phyloP scores from a whole-genome alignment of 2,888 invertebrate species.

The Hirudinaria manillensis region DNA sequence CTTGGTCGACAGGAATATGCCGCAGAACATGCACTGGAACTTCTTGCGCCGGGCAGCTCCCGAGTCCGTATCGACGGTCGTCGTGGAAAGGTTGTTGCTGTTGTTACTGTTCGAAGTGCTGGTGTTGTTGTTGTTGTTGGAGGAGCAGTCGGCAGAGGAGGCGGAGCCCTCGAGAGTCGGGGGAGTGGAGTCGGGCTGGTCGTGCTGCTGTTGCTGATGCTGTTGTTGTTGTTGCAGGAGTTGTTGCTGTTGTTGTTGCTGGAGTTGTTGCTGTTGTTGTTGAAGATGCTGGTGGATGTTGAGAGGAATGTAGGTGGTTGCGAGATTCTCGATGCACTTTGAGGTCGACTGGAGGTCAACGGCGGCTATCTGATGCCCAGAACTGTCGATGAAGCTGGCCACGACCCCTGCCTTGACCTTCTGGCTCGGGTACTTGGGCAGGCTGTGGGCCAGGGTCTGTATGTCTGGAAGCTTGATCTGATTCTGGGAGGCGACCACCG shows the following conservation, averaged over 20 bases:
- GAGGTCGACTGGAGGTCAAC: conserved; percentile 26
- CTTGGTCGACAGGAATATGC: conserved; percentile 41
- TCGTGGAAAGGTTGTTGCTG: not conserved
- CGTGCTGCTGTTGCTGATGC: conserved; percentile 20
- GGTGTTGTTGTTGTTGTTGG: not conserved
- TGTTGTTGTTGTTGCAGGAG: conserved; percentile 21
- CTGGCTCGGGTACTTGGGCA: conserved; percentile 33
- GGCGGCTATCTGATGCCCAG: conserved; percentile 26
- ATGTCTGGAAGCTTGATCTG: conserved; percentile 37
- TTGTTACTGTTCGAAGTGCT: not conserved
- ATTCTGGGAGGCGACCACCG: conserved; percentile 24
- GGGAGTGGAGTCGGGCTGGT: conserved; percentile 15
- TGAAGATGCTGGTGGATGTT: conserved; percentile 24
- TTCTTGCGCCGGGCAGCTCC: conserved; percentile 36
- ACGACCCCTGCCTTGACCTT: conserved; percentile 20
- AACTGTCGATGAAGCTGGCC: conserved; percentile 30
- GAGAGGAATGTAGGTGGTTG: conserved; percentile 27
- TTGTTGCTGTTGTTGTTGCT: conserved; percentile 21
- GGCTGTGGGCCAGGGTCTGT: conserved; percentile 35
- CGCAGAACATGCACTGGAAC: conserved; percentile 42
- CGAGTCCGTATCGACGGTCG: conserved; percentile 20
- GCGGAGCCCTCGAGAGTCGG: conserved; percentile 16
- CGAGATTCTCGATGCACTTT: conserved; percentile 22
- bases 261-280: conserved; percentile 24
- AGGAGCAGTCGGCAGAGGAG: not conserved